A percentile compares a stretch with the other conserved stretches of the same genome.
phyloP scores from a whole-genome alignment of 2,888 invertebrate species.

The Idaea biselata region DNA sequence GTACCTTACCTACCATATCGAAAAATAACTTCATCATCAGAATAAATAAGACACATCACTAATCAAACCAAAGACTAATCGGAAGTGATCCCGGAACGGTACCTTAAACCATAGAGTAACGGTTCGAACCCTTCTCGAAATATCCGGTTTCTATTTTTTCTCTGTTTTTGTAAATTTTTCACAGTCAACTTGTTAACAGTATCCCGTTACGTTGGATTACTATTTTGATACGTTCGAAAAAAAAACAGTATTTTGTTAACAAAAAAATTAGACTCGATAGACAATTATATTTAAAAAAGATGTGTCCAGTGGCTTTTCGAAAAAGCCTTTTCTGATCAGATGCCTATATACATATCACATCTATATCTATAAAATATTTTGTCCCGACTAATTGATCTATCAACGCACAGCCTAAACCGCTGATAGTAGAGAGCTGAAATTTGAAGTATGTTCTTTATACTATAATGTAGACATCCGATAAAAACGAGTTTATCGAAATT shows the following conservation, averaged over 20 bases:
- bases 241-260: background rate
- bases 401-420: too few species aligned
- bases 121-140: conserved; percentile 33
- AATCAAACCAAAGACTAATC: conserved; percentile 20
- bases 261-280: background rate
- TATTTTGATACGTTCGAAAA: conserved; percentile 1
- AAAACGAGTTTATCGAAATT: too few species aligned
- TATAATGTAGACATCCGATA: too few species aligned
- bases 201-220: conserved; percentile 23
- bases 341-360: too few species aligned
- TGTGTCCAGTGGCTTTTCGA: too few species aligned
- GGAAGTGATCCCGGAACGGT: conserved; percentile 37
- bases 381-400: too few species aligned
- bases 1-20: background rate
- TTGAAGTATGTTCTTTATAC: too few species aligned
- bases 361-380: too few species aligned
- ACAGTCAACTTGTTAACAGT: conserved; percentile 34
- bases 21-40: conserved; percentile 4
- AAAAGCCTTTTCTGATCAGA: too few species aligned
- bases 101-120: conserved; percentile 21
- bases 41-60: conserved; percentile 2
- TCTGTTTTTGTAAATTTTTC: conserved; percentile 30
- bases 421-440: too few species aligned
- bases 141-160: conserved; percentile 31
- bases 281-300: too few species aligned